Percentiles rank a stretch among this genome's conserved stretches.
phyloP scores from a whole-genome alignment of 1,140 invertebrate genomes.

The Cotesia typhae region DNA sequence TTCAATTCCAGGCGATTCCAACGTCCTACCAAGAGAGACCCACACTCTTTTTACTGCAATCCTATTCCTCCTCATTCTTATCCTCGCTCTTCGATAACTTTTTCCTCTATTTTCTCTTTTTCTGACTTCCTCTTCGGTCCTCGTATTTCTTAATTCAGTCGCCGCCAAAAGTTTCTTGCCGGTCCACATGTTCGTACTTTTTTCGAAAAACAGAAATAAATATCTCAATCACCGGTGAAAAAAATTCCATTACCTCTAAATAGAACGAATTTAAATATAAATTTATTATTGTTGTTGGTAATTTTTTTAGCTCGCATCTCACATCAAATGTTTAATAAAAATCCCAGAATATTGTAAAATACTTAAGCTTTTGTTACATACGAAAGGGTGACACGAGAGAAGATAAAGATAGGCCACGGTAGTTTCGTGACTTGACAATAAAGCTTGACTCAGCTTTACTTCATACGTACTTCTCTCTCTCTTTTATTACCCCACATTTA shows the following conservation, averaged over 20 bases:
- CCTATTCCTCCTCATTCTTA: constrained; percentile 8
- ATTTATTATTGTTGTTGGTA: not conserved
- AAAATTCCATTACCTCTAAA: too few relatives aligned
- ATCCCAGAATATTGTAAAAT: constrained; percentile 13
- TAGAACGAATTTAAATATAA: not conserved
- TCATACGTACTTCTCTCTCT: constrained; percentile 41
- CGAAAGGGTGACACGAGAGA: constrained; percentile 49
- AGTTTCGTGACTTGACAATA: constrained; percentile 64
- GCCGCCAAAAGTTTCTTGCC: constrained; percentile 10
- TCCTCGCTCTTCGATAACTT: constrained; percentile 7
- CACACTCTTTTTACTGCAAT: constrained; percentile 7
- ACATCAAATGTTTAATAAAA: constrained; percentile 15
- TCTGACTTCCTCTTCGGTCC: not conserved
- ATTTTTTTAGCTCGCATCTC: constrained; percentile 8
- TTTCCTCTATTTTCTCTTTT: not conserved
- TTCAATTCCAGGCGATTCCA: constrained; percentile 31
- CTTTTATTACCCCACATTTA: constrained; percentile 33
- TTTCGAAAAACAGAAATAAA: not conserved
- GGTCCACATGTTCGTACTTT: not conserved
- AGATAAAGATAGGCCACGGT: constrained; percentile 65
- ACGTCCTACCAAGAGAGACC: not conserved
- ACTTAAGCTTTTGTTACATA: constrained; percentile 29
- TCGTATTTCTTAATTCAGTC: constrained; percentile 11
- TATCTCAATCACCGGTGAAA: not conserved
- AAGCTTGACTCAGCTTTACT: constrained; percentile 54